Conservation (phyloP, 2,888 invertebrate genomes). For the Galerucella calmariensis region DNA sequence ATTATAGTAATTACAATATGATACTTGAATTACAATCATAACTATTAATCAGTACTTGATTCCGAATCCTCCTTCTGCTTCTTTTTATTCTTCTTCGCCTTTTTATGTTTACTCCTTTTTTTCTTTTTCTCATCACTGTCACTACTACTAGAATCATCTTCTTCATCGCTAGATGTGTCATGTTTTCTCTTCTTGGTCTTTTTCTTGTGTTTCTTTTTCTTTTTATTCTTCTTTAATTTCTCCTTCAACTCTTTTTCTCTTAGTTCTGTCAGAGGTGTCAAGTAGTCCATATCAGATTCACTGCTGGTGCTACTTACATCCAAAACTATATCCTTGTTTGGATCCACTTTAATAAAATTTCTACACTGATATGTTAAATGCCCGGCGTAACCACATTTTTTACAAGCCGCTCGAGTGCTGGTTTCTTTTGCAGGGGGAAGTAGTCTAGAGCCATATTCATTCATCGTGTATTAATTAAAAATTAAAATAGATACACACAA, state of each 20-base stretch:
- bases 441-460: conserved; percentile 64
- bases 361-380: conserved; percentile 96
- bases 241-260: conserved; percentile 81
- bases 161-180: conserved; percentile 51
- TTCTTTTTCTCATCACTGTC: conserved; percentile 48
- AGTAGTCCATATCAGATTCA: conserved; percentile 83
- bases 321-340: conserved; percentile 90
- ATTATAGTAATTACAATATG: neutral
- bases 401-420: conserved; percentile 85
- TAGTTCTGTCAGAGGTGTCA: conserved; percentile 84
- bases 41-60: conserved; percentile 8
- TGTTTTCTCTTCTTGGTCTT: conserved; percentile 62
- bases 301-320: conserved; percentile 96
- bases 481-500: too few species aligned
- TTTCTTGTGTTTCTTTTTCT: conserved; percentile 69
- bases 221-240: conserved; percentile 74
- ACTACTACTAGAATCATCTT: conserved; percentile 47
- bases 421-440: conserved; percentile 72
- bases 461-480: conserved; percentile 39
- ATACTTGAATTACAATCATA: neutral
- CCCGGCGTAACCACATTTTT: conserved; percentile 95
- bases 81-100: conserved; percentile 56
- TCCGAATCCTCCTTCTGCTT: conserved; percentile 19
- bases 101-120: conserved; percentile 58
- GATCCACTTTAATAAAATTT: conserved; percentile 94